Conservation (phyloP, 2,797 vertebrate species). For the Coluber constrictor region DNA sequence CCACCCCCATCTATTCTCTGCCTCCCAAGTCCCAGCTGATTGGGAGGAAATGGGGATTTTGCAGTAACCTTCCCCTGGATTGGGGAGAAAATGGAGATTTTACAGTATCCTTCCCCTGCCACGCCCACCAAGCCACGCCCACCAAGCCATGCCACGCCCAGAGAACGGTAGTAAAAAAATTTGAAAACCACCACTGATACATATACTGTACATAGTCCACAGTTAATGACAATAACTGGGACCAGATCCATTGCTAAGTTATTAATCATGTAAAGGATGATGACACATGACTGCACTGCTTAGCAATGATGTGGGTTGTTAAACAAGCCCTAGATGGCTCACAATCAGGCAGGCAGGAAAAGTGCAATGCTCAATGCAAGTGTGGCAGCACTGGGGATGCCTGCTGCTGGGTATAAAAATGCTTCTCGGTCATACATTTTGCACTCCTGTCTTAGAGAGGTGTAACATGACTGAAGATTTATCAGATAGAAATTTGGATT, state of each 20-base stretch:
- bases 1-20: too few species aligned
- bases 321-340: neutral
- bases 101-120: too few species aligned
- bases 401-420: neutral
- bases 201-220: neutral
- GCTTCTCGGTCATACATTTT: neutral
- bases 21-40: too few species aligned
- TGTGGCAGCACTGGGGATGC: neutral
- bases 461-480: neutral
- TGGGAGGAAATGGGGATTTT: too few species aligned
- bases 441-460: neutral
- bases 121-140: too few species aligned
- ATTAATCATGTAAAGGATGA: neutral
- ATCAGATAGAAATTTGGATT: neutral
- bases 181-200: too few species aligned
- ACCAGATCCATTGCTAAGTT: neutral
- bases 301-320: neutral
- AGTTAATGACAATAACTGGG: neutral
- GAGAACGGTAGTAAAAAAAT: too few species aligned
- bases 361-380: neutral
- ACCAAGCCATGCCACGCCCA: too few species aligned
- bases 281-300: neutral
- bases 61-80: too few species aligned
- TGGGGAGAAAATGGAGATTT: too few species aligned
- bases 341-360: neutral